Evolutionary conservation across 2,797 vertebrate genomes (phyloP).

Genomic region (Sternotherus odoratus): DNA sequence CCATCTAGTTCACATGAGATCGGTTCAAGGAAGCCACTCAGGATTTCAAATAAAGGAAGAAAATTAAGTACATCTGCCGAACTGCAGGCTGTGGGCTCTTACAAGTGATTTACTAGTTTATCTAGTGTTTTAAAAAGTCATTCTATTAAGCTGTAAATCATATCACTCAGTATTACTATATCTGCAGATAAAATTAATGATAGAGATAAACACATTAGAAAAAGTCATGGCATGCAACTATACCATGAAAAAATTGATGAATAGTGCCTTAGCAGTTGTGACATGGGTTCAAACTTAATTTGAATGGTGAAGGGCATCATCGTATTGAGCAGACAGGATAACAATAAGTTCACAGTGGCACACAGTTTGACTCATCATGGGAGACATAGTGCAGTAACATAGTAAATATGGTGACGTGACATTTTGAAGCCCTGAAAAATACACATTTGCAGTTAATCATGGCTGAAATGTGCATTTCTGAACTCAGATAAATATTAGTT

Average conservation of each 20-base stretch:
- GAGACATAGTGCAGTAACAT: constrained; percentile 26
- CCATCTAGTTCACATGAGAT: constrained; percentile 56
- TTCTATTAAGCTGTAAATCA: constrained; percentile 59
- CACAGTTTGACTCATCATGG: constrained; percentile 30
- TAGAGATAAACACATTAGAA: constrained; percentile 49
- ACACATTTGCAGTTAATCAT: constrained; percentile 38
- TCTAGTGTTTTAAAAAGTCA: constrained; percentile 61
- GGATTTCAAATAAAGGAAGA: constrained; percentile 14
- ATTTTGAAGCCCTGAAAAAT: constrained; percentile 44
- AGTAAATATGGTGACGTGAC: constrained; percentile 10
- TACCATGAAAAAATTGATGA: constrained; percentile 38
- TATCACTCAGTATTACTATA: constrained; percentile 38
- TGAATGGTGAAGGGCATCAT: constrained; percentile 49
- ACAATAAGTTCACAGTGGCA: constrained; percentile 23
- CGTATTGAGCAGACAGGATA: constrained; percentile 17
- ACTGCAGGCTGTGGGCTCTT: constrained; percentile 40
- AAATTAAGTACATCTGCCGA: constrained; percentile 57
- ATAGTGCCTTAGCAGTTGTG: constrained; percentile 31
- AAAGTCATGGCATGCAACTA: constrained; percentile 39
- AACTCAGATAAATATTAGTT: not conserved
- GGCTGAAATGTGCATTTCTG: not conserved
- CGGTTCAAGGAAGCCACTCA: constrained; percentile 51
- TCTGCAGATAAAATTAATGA: constrained; percentile 66
- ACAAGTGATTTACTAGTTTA: constrained; percentile 69
- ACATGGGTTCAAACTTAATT: constrained; percentile 49